Percentiles rank a stretch among this genome's conserved stretches.
Conservation (phyloP, 1,140 invertebrate species). For the Drosophila neocordata region DNA sequence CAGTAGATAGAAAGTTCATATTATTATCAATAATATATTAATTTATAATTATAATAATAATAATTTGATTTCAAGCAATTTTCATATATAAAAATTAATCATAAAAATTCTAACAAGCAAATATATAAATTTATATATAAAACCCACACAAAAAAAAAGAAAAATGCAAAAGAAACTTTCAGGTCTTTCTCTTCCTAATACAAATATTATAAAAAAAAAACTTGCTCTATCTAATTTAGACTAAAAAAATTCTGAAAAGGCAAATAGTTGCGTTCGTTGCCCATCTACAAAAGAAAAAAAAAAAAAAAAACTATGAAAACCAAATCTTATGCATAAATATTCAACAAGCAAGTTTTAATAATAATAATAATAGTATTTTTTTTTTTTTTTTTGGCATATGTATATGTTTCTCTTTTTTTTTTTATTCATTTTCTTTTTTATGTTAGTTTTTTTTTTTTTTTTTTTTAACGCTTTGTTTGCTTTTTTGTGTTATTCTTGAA, state of each 20-base stretch:
- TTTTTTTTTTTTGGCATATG: conserved; percentile 26
- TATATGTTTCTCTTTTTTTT: conserved; percentile 15
- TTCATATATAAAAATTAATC: no score
- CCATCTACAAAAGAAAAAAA: conserved; percentile 63
- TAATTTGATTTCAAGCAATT: no score
- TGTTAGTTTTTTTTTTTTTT: conserved; percentile 22
- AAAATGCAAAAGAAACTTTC: conserved; percentile 1
- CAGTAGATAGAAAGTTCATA: no score
- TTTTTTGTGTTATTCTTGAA: conserved; percentile 19
- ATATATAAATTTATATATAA: no score
- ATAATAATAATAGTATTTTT: conserved; percentile 6
- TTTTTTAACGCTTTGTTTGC: background rate
- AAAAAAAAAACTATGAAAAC: background rate
- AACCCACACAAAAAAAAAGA: background rate
- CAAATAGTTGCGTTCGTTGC: conserved; percentile 46
- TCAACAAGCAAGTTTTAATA: conserved; percentile 53
- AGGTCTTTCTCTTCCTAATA: background rate
- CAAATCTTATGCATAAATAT: conserved; percentile 50
- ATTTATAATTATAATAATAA: no score
- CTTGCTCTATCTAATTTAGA: conserved; percentile 15
- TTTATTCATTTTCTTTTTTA: conserved; percentile 6
- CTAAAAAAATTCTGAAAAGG: conserved; percentile 10
- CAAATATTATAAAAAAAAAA: background rate
- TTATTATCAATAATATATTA: no score
- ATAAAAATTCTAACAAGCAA: no score